Evolutionary conservation across 2,113 vertebrate genomes (phyloP).

Genomic region (Amazona guildingii): DNA sequence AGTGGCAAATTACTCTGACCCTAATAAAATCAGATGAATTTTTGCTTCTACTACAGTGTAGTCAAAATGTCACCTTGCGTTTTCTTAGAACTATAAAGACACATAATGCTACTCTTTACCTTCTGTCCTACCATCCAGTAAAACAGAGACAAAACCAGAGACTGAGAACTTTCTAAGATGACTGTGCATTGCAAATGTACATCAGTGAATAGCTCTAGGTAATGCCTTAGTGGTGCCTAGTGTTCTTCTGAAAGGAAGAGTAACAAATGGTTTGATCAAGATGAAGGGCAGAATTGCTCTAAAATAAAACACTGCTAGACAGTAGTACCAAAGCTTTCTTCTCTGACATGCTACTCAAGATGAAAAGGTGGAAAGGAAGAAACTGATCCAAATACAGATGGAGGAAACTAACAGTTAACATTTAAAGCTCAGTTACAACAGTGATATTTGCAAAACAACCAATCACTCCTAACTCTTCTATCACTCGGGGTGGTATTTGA

Average conservation of each 20-base stretch:
- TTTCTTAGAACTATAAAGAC: not conserved
- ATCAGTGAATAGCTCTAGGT: not conserved
- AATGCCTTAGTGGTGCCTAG: not conserved
- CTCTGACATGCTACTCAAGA: not conserved
- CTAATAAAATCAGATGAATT: not conserved
- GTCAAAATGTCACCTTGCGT: not conserved
- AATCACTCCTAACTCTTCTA: not conserved
- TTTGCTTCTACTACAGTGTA: not conserved
- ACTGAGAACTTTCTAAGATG: not conserved
- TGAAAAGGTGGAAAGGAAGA: not conserved
- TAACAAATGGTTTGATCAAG: not conserved
- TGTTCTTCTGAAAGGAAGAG: not conserved
- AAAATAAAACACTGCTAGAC: not conserved
- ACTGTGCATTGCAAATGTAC: not conserved
- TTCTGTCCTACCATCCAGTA: not conserved
- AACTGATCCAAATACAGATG: not conserved
- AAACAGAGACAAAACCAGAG: not conserved
- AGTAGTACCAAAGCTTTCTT: not conserved
- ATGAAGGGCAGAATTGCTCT: not conserved
- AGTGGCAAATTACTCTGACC: not conserved
- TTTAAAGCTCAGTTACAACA: not conserved
- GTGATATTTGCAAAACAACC: not conserved
- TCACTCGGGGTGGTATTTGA: not conserved
- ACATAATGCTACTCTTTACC: not conserved
- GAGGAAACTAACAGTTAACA: not conserved